phyloP scores from a whole-genome alignment of 2,888 invertebrate species.

The Pollenia labialis region DNA sequence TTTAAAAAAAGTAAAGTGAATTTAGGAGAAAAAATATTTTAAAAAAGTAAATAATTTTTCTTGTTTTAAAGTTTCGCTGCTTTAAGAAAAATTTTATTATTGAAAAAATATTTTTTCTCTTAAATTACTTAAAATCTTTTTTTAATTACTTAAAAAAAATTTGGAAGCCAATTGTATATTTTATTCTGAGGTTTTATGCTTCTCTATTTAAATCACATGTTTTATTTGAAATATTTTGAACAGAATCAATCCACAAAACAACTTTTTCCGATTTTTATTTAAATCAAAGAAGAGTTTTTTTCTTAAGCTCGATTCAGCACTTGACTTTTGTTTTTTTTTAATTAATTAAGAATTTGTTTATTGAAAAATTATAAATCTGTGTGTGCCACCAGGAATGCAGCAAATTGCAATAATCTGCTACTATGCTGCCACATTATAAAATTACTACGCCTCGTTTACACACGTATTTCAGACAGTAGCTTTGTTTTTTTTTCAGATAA shows the following conservation, averaged over 20 bases:
- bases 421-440: too few species aligned
- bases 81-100: slow-evolving; percentile 60
- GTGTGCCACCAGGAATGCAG: too few species aligned
- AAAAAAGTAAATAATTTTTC: slow-evolving; percentile 45
- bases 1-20: neutral
- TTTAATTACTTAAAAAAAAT: neutral
- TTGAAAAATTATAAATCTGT: too few species aligned
- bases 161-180: slow-evolving; percentile 55
- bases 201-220: slow-evolving; percentile 48
- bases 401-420: too few species aligned
- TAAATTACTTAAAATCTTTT: neutral
- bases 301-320: too few species aligned
- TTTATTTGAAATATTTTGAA: slow-evolving; percentile 32
- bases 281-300: neutral
- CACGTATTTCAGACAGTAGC: too few species aligned
- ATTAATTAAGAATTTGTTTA: too few species aligned
- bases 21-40: neutral
- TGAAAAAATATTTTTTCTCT: neutral
- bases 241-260: neutral
- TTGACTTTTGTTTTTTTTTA: too few species aligned
- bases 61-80: slow-evolving; percentile 62
- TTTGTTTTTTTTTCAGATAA: too few species aligned
- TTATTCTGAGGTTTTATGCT: slow-evolving; percentile 12
- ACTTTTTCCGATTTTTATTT: neutral
- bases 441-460: too few species aligned